Percentiles rank a stretch among this genome's conserved stretches.
These are phyloP conservation scores for Beroe forskalii DNA, from an alignment of 37 sponge, comb jelly and placozoan genomes.

Conservation along the genomic window DNA sequence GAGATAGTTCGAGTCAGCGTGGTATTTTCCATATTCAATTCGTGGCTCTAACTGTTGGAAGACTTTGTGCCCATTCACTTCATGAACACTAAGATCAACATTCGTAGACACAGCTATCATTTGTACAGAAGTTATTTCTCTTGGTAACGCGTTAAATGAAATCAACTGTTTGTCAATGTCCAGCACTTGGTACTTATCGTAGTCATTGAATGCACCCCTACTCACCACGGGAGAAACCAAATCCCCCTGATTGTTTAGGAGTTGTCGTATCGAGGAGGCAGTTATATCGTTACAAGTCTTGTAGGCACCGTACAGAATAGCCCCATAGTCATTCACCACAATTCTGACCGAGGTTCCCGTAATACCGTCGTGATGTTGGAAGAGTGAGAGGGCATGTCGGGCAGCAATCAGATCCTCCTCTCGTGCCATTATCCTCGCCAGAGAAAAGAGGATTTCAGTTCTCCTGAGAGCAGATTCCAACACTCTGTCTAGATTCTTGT, in stretches of 20 bases:
- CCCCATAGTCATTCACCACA: constrained; percentile 86
- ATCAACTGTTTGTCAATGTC: not conserved
- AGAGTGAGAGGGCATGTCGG: constrained; percentile 78
- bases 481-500: constrained; percentile 82
- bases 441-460: not conserved
- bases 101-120: not conserved
- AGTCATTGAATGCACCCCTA: not conserved
- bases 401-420: constrained; percentile 10
- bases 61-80: not conserved
- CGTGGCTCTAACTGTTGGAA: not conserved
- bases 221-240: not conserved
- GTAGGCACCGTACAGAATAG: too few relatives aligned
- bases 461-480: constrained; percentile 73
- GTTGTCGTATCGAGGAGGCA: too few relatives aligned
- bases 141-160: not conserved
- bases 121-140: not conserved
- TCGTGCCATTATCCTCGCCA: not conserved
- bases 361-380: constrained; percentile 95
- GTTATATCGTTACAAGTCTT: too few relatives aligned
- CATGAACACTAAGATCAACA: not conserved
- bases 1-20: not conserved
- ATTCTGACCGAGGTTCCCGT: constrained; percentile 74
- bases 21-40: not conserved
- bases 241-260: too few relatives aligned
- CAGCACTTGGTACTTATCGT: not conserved